Conservation (phyloP, 1,140 invertebrate species). For the Heliconius eleuchia region DNA sequence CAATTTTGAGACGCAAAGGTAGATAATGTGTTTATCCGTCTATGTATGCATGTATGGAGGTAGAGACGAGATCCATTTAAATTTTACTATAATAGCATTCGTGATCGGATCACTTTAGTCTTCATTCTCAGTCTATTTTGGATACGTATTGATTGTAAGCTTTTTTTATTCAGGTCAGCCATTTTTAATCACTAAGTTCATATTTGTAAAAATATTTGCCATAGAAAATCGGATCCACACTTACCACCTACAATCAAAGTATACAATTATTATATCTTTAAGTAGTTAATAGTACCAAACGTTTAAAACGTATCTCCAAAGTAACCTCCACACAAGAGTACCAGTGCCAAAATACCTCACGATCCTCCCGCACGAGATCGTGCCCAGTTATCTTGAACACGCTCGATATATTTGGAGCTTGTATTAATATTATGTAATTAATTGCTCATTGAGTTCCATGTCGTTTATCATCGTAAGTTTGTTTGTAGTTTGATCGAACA, state of each 20-base stretch:
- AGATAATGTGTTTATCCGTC: no score
- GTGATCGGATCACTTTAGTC: no score
- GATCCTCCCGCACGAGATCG: neutral
- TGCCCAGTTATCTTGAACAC: slow-evolving; percentile 11
- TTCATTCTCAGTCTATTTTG: no score
- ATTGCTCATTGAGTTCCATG: neutral
- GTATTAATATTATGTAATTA: slow-evolving; percentile 11
- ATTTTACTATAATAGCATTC: no score
- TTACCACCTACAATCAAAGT: neutral
- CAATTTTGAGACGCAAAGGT: no score
- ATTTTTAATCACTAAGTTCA: no score
- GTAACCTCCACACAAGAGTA: neutral
- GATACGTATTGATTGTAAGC: no score
- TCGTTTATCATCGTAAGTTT: neutral
- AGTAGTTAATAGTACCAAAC: neutral
- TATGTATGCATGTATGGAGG: no score
- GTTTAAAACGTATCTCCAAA: neutral
- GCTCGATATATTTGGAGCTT: neutral
- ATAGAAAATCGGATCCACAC: no score
- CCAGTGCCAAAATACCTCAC: slow-evolving; percentile 3
- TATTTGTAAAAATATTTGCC: no score
- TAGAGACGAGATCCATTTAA: no score
- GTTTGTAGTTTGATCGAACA: neutral
- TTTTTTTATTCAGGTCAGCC: no score
- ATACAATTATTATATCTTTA: neutral